These are phyloP conservation scores for Drosophila anceps DNA, from an alignment of 2,888 invertebrate genomes.

Conservation along the genomic window DNA sequence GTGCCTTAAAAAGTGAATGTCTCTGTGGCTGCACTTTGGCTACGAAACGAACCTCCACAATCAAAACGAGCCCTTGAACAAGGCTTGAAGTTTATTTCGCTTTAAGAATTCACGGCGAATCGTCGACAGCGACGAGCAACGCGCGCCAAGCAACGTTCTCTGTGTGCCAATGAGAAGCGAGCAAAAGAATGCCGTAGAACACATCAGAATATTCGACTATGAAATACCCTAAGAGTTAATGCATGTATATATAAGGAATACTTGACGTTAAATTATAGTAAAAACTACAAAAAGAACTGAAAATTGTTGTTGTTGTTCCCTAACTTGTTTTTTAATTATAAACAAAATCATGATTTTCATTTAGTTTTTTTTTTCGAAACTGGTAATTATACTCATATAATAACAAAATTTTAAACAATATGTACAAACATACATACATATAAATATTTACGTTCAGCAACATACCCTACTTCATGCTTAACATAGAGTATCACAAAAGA, in stretches of 20 bases:
- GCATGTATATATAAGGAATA: not conserved
- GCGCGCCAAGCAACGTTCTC: conserved; percentile 56
- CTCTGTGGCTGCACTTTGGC: conserved; percentile 16
- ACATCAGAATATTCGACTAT: not conserved
- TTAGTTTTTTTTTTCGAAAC: too few relatives aligned
- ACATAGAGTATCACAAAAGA: conserved; percentile 20
- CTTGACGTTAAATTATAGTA: too few relatives aligned
- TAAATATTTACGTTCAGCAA: not conserved
- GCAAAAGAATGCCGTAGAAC: conserved; percentile 11
- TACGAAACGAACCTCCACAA: conserved; percentile 6
- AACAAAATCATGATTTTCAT: too few relatives aligned
- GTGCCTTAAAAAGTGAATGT: conserved; percentile 62
- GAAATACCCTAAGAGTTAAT: not conserved
- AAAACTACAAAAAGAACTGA: too few relatives aligned
- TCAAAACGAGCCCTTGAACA: conserved; percentile 55
- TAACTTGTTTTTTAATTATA: too few relatives aligned
- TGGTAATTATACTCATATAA: not conserved
- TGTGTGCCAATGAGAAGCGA: conserved; percentile 53
- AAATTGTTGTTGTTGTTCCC: too few relatives aligned
- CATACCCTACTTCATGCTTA: not conserved
- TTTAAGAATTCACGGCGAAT: conserved; percentile 58
- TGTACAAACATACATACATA: too few relatives aligned
- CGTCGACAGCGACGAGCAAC: conserved; percentile 40
- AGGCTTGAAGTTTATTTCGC: conserved; percentile 37
- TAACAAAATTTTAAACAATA: not conserved